These are phyloP conservation scores for Melanotaenia maccullochi DNA, from an alignment of 2,797 vertebrate genomes.

Conservation along the genomic window DNA sequence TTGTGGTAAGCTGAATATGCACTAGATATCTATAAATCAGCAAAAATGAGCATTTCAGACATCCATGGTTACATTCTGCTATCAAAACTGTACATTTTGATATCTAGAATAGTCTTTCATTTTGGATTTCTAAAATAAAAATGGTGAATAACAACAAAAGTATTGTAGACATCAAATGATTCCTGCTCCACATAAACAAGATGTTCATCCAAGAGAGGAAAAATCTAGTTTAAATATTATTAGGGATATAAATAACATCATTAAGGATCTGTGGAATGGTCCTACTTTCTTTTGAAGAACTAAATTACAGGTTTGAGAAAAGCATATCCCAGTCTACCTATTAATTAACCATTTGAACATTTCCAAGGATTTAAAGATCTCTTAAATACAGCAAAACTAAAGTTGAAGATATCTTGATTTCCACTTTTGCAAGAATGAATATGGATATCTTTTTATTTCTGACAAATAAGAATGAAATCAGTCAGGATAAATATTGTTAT, in stretches of 20 bases:
- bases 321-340: neutral
- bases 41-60: neutral
- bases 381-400: too few species aligned
- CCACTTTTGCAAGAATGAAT: neutral
- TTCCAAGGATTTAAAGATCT: too few species aligned
- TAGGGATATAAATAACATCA: neutral
- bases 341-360: neutral
- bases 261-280: neutral
- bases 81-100: neutral
- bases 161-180: neutral
- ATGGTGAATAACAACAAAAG: neutral
- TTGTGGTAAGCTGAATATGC: neutral
- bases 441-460: neutral
- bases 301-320: neutral
- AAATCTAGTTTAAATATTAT: neutral
- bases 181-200: neutral
- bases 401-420: too few species aligned
- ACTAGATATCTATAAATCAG: neutral
- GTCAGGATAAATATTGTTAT: neutral
- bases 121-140: neutral
- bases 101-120: neutral
- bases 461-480: neutral
- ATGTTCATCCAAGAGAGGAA: neutral
- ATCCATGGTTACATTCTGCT: neutral
- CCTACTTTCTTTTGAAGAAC: neutral